phyloP scores from a whole-genome alignment of 2,888 invertebrate genomes.

The Melipona beecheii region DNA sequence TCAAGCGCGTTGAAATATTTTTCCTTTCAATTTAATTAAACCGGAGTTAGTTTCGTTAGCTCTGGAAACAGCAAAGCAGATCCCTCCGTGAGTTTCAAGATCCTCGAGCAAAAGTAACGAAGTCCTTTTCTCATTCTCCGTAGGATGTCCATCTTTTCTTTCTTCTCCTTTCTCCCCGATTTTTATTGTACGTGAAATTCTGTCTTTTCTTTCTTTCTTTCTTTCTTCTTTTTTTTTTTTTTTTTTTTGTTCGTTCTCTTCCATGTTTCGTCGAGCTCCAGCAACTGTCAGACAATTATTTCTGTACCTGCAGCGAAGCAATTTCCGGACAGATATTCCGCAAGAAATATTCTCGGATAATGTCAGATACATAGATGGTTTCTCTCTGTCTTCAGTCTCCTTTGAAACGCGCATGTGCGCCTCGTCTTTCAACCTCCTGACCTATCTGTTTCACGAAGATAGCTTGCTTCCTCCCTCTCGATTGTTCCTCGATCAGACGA shows the following conservation, averaged over 20 bases:
- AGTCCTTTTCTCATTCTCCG: neutral
- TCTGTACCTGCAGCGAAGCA: conserved; percentile 28
- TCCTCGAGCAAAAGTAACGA: conserved; percentile 5
- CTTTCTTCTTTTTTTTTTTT: neutral
- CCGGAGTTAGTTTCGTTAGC: conserved; percentile 19
- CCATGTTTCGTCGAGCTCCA: neutral
- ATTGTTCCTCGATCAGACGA: conserved; percentile 57
- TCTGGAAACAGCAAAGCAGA: conserved; percentile 21
- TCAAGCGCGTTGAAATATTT: conserved; percentile 28
- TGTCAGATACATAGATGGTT: conserved; percentile 37
- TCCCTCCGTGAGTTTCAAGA: conserved; percentile 1
- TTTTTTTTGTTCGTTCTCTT: neutral
- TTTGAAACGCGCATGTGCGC: too few species aligned
- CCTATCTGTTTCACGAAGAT: conserved; percentile 51
- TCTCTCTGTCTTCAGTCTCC: conserved; percentile 20
- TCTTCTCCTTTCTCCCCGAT: neutral
- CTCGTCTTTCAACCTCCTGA: conserved; percentile 43
- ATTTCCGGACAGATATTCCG: conserved; percentile 40
- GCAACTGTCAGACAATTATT: conserved; percentile 43
- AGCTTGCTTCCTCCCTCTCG: conserved; percentile 49
- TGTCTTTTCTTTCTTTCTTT: too few species aligned
- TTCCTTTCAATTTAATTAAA: conserved; percentile 62
- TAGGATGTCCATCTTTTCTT: neutral
- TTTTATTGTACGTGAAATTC: neutral
- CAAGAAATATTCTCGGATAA: conserved; percentile 49